Evolutionary conservation across 2,888 invertebrate species (phyloP).

Genomic region (Orchestes rusci): DNA sequence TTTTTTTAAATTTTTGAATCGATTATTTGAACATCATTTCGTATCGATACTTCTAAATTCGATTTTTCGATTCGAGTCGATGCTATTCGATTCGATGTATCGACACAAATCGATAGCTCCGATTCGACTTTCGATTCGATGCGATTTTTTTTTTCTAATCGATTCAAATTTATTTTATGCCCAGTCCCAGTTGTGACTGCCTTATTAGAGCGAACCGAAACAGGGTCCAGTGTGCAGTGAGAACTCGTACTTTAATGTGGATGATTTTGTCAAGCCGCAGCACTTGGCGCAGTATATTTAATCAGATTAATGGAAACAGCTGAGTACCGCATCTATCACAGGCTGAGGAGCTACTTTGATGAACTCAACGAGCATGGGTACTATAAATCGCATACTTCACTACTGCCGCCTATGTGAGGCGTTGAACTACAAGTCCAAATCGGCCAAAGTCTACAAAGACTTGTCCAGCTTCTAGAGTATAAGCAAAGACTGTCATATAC

Average conservation of each 20-base stretch:
- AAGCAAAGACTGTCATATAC: conserved; percentile 33
- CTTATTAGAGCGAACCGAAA: no score
- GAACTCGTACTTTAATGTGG: conserved; percentile 55
- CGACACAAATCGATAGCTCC: no score
- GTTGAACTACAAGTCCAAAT: conserved; percentile 52
- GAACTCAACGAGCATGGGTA: conserved; percentile 62
- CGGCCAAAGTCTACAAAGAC: conserved; percentile 41
- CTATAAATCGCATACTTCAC: conserved; percentile 52
- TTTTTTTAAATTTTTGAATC: no score
- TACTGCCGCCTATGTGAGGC: conserved; percentile 62
- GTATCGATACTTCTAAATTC: no score
- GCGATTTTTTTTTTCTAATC: no score
- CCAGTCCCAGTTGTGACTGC: no score
- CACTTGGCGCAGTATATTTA: conserved; percentile 51
- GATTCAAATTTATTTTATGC: no score
- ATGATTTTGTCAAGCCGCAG: conserved; percentile 47
- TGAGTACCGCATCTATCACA: conserved; percentile 42
- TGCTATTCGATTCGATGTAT: no score
- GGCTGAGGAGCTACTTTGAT: conserved; percentile 53
- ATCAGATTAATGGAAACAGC: conserved; percentile 43
- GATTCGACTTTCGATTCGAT: no score
- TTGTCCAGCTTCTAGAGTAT: conserved; percentile 43
- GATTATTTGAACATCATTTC: no score
- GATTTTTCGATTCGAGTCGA: no score
- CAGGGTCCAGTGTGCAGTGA: no score